phyloP scores from a whole-genome alignment of 2,113 vertebrate genomes.

The Gila orcuttii region DNA sequence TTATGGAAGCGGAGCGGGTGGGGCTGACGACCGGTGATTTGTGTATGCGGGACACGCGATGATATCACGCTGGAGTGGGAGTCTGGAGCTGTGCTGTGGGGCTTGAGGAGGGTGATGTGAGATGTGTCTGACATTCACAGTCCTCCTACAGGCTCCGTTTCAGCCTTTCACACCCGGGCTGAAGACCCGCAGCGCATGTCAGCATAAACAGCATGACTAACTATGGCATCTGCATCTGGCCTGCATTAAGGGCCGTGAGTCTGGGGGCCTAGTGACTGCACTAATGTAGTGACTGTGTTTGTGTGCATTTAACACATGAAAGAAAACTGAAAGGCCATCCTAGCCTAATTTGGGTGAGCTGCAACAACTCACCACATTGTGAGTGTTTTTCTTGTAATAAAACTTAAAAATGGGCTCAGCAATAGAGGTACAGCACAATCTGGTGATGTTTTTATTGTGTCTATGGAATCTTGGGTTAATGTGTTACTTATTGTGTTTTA shows the following conservation, averaged over 20 bases:
- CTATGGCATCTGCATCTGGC: conserved; percentile 55
- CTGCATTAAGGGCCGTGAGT: conserved; percentile 44
- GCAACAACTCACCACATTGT: neutral
- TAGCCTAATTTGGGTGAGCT: neutral
- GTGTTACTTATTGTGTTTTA: neutral
- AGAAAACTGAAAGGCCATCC: neutral
- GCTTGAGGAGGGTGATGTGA: conserved; percentile 55
- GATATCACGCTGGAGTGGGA: conserved; percentile 70
- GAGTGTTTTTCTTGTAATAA: neutral
- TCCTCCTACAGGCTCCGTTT: conserved; percentile 42
- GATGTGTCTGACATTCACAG: conserved; percentile 48
- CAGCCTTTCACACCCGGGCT: conserved; percentile 51
- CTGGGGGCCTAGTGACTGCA: conserved; percentile 37
- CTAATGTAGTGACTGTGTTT: conserved; percentile 33
- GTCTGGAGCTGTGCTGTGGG: conserved; percentile 57
- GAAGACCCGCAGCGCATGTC: conserved; percentile 44
- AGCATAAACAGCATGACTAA: conserved; percentile 51
- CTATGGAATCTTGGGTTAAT: neutral
- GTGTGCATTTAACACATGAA: conserved; percentile 34
- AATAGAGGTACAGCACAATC: neutral
- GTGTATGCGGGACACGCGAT: conserved; percentile 64
- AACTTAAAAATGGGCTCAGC: neutral
- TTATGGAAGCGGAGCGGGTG: conserved; percentile 39
- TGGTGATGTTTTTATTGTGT: neutral
- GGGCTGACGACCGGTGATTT: conserved; percentile 69